A percentile compares a stretch with the other conserved stretches of the same genome.
These are phyloP conservation scores for Stomorhina lunata DNA, from an alignment of 2,888 invertebrate genomes.

Conservation along the genomic window DNA sequence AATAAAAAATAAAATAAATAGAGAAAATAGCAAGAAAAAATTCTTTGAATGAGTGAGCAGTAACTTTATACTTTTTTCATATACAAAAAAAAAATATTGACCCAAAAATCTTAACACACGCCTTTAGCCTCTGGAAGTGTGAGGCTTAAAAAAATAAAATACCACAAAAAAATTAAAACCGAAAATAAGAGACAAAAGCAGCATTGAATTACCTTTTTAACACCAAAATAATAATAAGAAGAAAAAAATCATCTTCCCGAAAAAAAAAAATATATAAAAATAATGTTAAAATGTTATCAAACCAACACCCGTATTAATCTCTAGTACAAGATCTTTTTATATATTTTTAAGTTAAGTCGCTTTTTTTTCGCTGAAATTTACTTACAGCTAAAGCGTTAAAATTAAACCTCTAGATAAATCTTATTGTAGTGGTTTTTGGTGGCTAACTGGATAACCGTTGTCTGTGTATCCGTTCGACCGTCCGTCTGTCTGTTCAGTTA, in stretches of 20 bases:
- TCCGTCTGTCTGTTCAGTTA: background rate
- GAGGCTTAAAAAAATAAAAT: background rate
- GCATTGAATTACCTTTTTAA: constrained; percentile 47
- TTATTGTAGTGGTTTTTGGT: constrained; percentile 13
- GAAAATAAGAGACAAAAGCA: background rate
- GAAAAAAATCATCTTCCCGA: background rate
- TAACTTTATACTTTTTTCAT: constrained; percentile 37
- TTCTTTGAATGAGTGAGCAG: constrained; percentile 31
- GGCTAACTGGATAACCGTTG: background rate
- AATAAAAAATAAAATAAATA: background rate
- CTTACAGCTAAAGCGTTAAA: constrained; percentile 21
- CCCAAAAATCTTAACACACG: constrained; percentile 45
- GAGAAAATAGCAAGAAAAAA: background rate
- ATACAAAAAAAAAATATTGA: no score
- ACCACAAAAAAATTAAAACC: background rate
- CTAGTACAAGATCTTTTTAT: constrained; percentile 30
- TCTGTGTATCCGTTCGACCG: background rate
- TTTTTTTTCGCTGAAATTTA: background rate
- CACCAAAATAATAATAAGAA: constrained; percentile 4
- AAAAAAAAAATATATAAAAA: constrained; percentile 22
- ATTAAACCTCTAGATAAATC: constrained; percentile 43
- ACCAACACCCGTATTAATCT: constrained; percentile 53
- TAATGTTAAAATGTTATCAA: constrained; percentile 51
- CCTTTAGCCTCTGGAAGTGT: constrained; percentile 30
- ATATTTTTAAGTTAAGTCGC: background rate